These are phyloP conservation scores for Drosophila neocordata DNA, from an alignment of 1,140 invertebrate species.

Conservation along the genomic window DNA sequence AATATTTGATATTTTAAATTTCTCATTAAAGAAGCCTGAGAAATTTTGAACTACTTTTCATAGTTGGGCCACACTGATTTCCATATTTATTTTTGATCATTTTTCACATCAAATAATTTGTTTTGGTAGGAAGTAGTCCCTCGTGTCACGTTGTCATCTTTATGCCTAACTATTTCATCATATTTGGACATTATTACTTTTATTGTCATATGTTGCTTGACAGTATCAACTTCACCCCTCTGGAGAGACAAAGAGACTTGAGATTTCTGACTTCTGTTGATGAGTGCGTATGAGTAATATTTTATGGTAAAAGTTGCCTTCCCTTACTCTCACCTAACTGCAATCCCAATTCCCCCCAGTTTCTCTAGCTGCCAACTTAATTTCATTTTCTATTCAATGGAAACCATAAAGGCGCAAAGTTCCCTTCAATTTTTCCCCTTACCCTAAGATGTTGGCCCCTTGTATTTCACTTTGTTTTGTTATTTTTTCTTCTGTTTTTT, in stretches of 20 bases:
- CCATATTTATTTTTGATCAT: too few species aligned
- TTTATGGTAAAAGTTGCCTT: constrained; percentile 34
- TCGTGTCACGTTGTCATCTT: constrained; percentile 3
- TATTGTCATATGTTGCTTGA: background rate
- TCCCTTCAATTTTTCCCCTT: background rate
- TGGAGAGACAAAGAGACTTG: background rate
- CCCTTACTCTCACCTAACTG: constrained; percentile 24
- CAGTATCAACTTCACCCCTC: background rate
- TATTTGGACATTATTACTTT: constrained; percentile 10
- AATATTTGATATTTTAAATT: constrained; percentile 33
- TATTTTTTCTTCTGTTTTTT: constrained; percentile 8
- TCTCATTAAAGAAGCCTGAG: too few species aligned
- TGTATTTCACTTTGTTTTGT: constrained; percentile 8
- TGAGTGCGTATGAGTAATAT: constrained; percentile 67
- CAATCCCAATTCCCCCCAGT: constrained; percentile 37
- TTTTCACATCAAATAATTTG: too few species aligned
- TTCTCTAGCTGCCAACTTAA: constrained; percentile 50
- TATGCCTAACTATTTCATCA: constrained; percentile 6
- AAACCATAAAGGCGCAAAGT: constrained; percentile 62
- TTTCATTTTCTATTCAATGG: constrained; percentile 57
- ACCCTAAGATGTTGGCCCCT: background rate
- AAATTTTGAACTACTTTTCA: background rate
- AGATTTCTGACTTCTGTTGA: constrained; percentile 10
- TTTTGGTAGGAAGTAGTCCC: background rate
- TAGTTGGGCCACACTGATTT: too few species aligned